Base-by-base conservation (phyloP, 2,888 invertebrate species). In the Smittia aterrima region DNA sequence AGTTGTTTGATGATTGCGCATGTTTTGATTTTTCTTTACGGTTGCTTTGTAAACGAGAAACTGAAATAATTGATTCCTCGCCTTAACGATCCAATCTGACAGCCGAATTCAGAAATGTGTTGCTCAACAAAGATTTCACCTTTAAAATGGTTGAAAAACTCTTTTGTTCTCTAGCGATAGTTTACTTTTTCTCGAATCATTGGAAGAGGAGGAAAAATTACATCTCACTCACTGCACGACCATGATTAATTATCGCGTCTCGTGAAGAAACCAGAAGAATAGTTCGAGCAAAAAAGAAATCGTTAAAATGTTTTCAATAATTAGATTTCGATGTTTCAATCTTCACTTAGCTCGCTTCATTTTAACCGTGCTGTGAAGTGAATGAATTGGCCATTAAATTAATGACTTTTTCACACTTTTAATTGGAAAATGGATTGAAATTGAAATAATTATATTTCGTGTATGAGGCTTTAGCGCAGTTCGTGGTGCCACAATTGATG, bases 271-370 rank as follows among this genome's bases (percentile, higher is more conserved):
- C 3, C 6, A 64, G 27, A 24, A 64, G 18, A 58, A 47, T 4
- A 20, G 20, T 7, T 9, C 20, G 22, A 64, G 22, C 22, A 20
- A 64, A 47, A 38, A 22, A 64, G 64, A 64, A 27, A 64, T 64
- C 27, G 27, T 64, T 64, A 64, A 64, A 64, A 27, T 64, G 64
- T 64, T 66, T 66, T 66, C 66, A 40, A 40, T 66, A 66, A 66
- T 66, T 66, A 66, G 66, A 66, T 66, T 66, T 66, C 22, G 66
- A 66, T 66, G 66, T 40, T 66, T 66, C 40, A 66, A 66, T 66
- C 40, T 66, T 7, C 38, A 27, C 64, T 24, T 16, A 27, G 27
- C 20, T 64, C 64, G 64, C 64, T 64, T 64, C 64, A 16, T 64
- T 64, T 64, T 24, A 64, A 27, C 64, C 64, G 64, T 58, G 58